Percentiles rank a stretch among this genome's conserved stretches.
Evolutionary conservation across 1,140 invertebrate genomes (phyloP).

Genomic region (Zaprionus capensis): DNA sequence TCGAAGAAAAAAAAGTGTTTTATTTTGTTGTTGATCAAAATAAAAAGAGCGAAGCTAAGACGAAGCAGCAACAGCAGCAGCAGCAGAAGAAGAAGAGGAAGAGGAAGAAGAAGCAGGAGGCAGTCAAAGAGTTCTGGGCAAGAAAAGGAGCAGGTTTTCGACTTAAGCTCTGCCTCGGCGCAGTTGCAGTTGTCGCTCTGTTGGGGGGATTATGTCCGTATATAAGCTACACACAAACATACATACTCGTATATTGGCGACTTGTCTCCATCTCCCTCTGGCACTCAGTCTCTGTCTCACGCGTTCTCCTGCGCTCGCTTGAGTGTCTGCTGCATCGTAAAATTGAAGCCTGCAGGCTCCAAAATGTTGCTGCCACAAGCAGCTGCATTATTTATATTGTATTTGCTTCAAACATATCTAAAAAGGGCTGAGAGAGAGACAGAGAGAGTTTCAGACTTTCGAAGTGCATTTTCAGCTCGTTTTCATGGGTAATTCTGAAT

Average conservation of each 20-base stretch:
- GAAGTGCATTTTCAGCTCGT: no score
- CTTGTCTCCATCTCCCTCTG: background rate
- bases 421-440: background rate
- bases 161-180: slow-evolving; percentile 31
- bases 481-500: no score
- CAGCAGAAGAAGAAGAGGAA: slow-evolving; percentile 3
- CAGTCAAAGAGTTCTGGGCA: slow-evolving; percentile 43
- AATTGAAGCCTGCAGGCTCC: slow-evolving; percentile 10
- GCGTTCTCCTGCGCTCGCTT: background rate
- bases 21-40: slow-evolving; percentile 13
- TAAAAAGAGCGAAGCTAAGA: slow-evolving; percentile 15
- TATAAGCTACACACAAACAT: slow-evolving; percentile 15
- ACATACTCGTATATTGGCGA: slow-evolving; percentile 2
- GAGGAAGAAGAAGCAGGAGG: slow-evolving; percentile 5
- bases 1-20: slow-evolving; percentile 6
- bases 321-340: slow-evolving; percentile 12
- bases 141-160: slow-evolving; percentile 69
- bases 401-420: background rate
- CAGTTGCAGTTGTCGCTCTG: slow-evolving; percentile 40
- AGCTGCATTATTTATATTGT: slow-evolving; percentile 7
- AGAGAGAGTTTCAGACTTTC: background rate
- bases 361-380: slow-evolving; percentile 5
- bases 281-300: background rate
- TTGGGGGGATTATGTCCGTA: slow-evolving; percentile 52
- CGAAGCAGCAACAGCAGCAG: slow-evolving; percentile 17